phyloP scores from a whole-genome alignment of 2,113 vertebrate genomes.

The Athene cunicularia region DNA sequence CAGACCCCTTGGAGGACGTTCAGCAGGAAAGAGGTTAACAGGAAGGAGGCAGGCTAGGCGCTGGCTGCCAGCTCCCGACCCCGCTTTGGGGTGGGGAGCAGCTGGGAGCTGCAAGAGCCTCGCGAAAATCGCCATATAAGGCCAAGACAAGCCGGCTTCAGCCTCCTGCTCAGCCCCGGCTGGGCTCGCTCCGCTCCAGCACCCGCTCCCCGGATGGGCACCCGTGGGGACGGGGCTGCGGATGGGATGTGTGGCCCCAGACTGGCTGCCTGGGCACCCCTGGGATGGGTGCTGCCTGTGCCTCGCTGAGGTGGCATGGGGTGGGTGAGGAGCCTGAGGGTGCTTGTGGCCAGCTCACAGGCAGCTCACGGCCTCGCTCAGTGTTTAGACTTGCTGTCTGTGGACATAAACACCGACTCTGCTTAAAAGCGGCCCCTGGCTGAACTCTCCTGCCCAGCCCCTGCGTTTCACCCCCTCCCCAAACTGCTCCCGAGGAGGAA shows the following conservation, averaged over 20 bases:
- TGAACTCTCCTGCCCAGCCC: conserved; percentile 44
- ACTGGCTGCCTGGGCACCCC: not conserved
- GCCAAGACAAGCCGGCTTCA: conserved; percentile 19
- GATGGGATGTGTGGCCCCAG: not conserved
- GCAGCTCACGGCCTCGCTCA: not conserved
- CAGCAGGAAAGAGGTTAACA: conserved; percentile 44
- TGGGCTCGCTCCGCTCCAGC: not conserved
- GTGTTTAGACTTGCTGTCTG: conserved; percentile 70
- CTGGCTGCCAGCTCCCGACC: conserved; percentile 30
- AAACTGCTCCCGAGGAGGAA: not conserved
- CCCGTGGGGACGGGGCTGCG: accelerated
- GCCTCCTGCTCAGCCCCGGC: not conserved
- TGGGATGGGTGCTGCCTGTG: not conserved
- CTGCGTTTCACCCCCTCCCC: conserved; percentile 17
- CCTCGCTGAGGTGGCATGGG: not conserved
- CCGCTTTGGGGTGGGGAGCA: conserved; percentile 49
- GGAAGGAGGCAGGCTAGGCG: conserved; percentile 1
- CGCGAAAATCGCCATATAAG: conserved; percentile 61
- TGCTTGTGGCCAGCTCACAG: not conserved
- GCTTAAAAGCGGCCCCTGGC: conserved; percentile 37
- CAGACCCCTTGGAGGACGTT: not conserved
- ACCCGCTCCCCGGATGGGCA: not conserved
- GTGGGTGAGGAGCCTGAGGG: not conserved
- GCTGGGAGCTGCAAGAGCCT: conserved; percentile 24
- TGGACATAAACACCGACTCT: conserved; percentile 31